Conservation (phyloP, 2,888 invertebrate species). For the Drosophila maculinotata region DNA sequence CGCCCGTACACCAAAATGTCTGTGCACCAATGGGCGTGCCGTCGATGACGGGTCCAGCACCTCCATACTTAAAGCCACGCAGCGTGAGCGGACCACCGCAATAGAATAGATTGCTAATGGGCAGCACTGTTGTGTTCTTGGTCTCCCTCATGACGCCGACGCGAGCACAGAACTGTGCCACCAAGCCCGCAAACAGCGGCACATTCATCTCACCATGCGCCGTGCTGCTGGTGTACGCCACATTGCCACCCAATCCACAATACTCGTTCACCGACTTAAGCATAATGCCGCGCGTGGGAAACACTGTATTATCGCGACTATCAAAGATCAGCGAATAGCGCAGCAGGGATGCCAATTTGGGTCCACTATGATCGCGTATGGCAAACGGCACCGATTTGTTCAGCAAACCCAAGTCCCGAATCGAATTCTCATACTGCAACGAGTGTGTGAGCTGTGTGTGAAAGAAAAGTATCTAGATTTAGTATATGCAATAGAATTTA, state of each 20-base stretch:
- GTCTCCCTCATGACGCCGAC: conserved; percentile 82
- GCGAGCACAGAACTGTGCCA: conserved; percentile 83
- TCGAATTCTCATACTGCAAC: conserved; percentile 94
- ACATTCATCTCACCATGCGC: conserved; percentile 90
- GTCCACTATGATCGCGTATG: conserved; percentile 93
- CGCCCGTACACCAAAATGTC: conserved; percentile 93
- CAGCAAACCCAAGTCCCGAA: conserved; percentile 91
- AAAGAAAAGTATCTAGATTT: rapidly evolving
- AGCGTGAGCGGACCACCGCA: conserved; percentile 94
- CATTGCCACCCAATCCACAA: conserved; percentile 94
- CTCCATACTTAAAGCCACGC: conserved; percentile 94
- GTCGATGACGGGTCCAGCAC: conserved; percentile 94
- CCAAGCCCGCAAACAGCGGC: conserved; percentile 86
- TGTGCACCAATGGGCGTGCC: conserved; percentile 91
- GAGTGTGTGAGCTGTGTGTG: conserved; percentile 90
- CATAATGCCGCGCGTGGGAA: conserved; percentile 91
- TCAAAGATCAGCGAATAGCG: conserved; percentile 93
- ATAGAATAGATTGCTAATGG: conserved; percentile 83
- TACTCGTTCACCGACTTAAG: conserved; percentile 92
- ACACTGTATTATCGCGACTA: conserved; percentile 91
- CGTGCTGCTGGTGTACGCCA: conserved; percentile 95
- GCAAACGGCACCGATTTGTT: conserved; percentile 92
- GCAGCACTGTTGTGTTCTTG: conserved; percentile 78
- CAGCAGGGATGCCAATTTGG: conserved; percentile 94
- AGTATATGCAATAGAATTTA: too few relatives aligned